phyloP scores from a whole-genome alignment of 92 coral and sea anemone species.

The Anthopleura xanthogrammica region DNA sequence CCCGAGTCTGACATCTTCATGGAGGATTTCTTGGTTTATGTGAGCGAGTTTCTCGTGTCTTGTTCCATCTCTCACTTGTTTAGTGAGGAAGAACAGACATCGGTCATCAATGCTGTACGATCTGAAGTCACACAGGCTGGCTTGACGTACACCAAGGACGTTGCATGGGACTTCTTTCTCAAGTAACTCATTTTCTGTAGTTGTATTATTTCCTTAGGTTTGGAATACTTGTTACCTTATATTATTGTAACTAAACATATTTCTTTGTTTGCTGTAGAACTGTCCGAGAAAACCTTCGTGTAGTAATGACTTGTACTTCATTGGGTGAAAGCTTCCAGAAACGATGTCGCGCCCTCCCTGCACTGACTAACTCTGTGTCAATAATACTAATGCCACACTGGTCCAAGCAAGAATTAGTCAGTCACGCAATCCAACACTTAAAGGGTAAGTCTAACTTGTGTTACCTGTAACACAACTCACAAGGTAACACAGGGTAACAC shows the following conservation, averaged over 20 bases:
- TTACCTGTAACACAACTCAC: background rate
- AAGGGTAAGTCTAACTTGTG: slow-evolving; percentile 51
- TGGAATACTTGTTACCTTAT: no score
- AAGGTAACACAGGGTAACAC: background rate
- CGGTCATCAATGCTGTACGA: slow-evolving; percentile 95
- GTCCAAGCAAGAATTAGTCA: slow-evolving; percentile 82
- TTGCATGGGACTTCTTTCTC: slow-evolving; percentile 98
- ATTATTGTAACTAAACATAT: background rate
- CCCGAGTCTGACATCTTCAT: slow-evolving; percentile 85
- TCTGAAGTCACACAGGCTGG: slow-evolving; percentile 99
- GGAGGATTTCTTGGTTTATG: slow-evolving; percentile 83
- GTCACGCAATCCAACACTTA: slow-evolving; percentile 73
- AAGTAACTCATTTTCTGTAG: slow-evolving; percentile 43
- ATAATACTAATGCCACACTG: slow-evolving; percentile 89
- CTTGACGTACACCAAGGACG: slow-evolving; percentile 96
- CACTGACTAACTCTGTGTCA: slow-evolving; percentile 83
- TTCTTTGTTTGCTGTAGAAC: slow-evolving; percentile 54
- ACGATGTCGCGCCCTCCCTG: slow-evolving; percentile 91
- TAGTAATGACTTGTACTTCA: slow-evolving; percentile 87
- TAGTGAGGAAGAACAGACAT: slow-evolving; percentile 94
- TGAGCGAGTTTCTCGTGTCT: slow-evolving; percentile 97
- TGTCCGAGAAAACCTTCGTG: slow-evolving; percentile 90
- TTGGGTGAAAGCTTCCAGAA: slow-evolving; percentile 87
- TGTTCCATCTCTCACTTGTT: slow-evolving; percentile 93
- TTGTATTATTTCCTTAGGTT: background rate